Percentiles rank a stretch among this genome's conserved stretches.
Conservation (phyloP, 2,113 vertebrate genomes). For the Tauraco erythrolophus region DNA sequence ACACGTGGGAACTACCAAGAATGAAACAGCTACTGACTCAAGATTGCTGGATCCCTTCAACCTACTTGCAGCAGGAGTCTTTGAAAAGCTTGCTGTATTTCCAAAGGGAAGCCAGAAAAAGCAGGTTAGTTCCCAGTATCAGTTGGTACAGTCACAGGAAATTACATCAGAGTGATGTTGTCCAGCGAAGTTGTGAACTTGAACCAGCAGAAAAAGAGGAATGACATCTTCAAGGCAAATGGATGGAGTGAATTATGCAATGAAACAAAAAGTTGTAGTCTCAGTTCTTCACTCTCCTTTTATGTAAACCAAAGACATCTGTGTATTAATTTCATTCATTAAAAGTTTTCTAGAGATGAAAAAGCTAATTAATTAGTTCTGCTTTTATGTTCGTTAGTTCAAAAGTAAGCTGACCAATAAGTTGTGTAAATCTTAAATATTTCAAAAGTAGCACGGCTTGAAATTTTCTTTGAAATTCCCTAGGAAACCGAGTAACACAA, state of each 20-base stretch:
- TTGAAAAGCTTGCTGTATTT: not conserved
- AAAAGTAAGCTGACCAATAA: not conserved
- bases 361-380: not conserved
- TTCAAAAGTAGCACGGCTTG: not conserved
- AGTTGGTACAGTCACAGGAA: not conserved
- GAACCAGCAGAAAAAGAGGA: not conserved
- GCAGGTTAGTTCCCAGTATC: not conserved
- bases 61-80: not conserved
- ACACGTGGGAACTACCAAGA: not conserved
- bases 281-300: not conserved
- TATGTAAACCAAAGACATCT: not conserved
- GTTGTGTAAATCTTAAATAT: not conserved
- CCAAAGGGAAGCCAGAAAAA: not conserved
- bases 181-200: not conserved
- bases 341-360: slow-evolving; percentile 9
- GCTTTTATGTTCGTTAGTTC: not conserved
- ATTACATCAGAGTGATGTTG: not conserved
- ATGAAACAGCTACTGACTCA: not conserved
- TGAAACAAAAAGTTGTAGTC: not conserved
- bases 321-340: not conserved
- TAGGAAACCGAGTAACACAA: not conserved
- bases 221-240: not conserved
- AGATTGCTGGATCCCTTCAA: not conserved
- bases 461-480: not conserved
- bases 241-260: not conserved